A percentile compares a stretch with the other conserved stretches of the same genome.
Conservation (phyloP, 2,888 invertebrate species). For the Dicycla oo region DNA sequence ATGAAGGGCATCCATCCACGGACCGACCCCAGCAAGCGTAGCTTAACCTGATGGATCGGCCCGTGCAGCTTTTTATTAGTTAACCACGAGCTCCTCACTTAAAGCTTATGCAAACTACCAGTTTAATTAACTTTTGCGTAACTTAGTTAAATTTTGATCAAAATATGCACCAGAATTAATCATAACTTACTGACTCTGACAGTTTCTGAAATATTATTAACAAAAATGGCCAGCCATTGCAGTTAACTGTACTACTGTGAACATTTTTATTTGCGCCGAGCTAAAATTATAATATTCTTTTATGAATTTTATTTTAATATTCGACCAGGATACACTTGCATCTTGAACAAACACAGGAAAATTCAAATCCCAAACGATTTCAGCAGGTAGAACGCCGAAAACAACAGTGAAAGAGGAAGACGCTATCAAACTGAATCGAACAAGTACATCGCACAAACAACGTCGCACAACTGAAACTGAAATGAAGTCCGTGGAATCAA, state of each 20-base stretch:
- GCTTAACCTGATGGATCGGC: too few species aligned
- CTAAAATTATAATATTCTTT: background rate
- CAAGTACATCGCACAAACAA: constrained; percentile 62
- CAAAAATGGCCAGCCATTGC: background rate
- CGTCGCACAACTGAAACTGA: constrained; percentile 59
- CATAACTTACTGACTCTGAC: background rate
- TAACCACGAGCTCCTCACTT: too few species aligned
- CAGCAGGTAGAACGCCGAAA: constrained; percentile 30
- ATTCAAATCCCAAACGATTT: constrained; percentile 24
- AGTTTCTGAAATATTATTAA: background rate
- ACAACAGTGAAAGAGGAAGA: constrained; percentile 52
- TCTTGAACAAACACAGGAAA: background rate
- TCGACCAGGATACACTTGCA: background rate
- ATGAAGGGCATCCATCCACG: too few species aligned
- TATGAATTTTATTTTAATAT: background rate
- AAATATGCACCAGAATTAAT: background rate
- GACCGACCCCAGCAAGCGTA: too few species aligned
- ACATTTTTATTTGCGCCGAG: background rate
- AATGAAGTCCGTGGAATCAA: constrained; percentile 69
- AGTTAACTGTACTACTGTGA: too few species aligned
- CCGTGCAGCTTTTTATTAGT: too few species aligned
- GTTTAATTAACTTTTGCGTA: too few species aligned
- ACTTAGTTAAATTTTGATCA: background rate
- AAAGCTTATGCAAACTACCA: background rate
- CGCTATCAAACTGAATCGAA: constrained; percentile 56